Conservation (phyloP, 2,888 invertebrate species). For the Callosobruchus maculatus region DNA sequence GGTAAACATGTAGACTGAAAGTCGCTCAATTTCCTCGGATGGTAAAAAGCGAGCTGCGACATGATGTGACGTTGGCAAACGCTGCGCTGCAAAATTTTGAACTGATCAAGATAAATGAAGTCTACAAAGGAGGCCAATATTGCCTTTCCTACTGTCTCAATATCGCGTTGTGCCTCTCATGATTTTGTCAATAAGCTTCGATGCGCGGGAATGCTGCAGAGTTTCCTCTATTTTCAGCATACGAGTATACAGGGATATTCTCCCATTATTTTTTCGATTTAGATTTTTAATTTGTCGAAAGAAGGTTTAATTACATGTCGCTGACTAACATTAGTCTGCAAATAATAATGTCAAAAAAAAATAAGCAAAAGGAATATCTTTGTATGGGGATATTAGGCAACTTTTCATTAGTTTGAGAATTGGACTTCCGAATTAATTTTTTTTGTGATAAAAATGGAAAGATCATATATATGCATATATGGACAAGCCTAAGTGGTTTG, state of each 20-base stretch:
- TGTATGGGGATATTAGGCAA: too few relatives aligned
- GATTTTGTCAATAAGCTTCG: not conserved
- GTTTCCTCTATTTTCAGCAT: not conserved
- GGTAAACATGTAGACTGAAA: not conserved
- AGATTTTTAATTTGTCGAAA: too few relatives aligned
- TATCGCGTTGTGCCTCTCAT: not conserved
- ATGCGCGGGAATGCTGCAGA: not conserved
- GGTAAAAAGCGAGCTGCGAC: not conserved
- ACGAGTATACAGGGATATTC: not conserved
- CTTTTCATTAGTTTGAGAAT: too few relatives aligned
- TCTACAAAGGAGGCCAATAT: conserved; percentile 25
- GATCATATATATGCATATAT: too few relatives aligned
- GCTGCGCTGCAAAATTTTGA: conserved; percentile 41
- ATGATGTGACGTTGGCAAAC: not conserved
- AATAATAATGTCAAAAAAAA: too few relatives aligned
- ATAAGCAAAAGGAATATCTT: too few relatives aligned
- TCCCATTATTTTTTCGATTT: too few relatives aligned
- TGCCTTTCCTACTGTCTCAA: not conserved
- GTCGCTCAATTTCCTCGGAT: not conserved
- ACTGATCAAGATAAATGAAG: conserved; percentile 45
- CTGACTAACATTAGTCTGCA: too few relatives aligned
- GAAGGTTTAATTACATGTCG: too few relatives aligned
- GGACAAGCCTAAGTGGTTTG: too few relatives aligned
- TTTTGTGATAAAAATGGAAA: too few relatives aligned
- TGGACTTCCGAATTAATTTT: too few relatives aligned